Conservation (phyloP, 2,888 invertebrate genomes). For the Strigamia crassipes region DNA sequence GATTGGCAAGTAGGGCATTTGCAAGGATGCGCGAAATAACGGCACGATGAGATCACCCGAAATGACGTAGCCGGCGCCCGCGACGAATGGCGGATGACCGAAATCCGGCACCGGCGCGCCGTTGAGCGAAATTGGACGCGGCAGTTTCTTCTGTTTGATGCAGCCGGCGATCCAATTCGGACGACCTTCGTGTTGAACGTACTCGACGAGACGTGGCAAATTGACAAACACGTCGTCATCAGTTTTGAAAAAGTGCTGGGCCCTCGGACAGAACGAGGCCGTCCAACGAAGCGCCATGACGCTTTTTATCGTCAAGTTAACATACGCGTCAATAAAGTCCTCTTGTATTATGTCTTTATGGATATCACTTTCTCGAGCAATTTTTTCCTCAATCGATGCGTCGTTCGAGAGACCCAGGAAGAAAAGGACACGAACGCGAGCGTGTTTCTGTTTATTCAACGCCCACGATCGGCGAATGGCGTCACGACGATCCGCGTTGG, state of each 20-base stretch:
- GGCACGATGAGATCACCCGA: constrained; percentile 54
- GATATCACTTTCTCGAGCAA: constrained; percentile 69
- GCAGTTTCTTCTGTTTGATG: constrained; percentile 52
- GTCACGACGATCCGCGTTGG: constrained; percentile 67
- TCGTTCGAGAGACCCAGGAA: constrained; percentile 65
- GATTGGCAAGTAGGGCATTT: constrained; percentile 53
- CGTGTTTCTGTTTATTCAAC: constrained; percentile 44
- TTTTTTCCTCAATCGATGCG: constrained; percentile 60
- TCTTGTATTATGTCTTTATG: constrained; percentile 82
- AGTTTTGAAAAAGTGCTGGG: constrained; percentile 49
- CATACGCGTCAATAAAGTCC: constrained; percentile 79
- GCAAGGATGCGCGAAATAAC: constrained; percentile 54
- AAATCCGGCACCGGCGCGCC: constrained; percentile 50
- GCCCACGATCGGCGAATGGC: constrained; percentile 77
- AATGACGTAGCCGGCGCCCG: constrained; percentile 59
- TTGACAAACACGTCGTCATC: constrained; percentile 51
- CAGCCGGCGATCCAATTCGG: constrained; percentile 51
- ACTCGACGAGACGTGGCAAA: constrained; percentile 47
- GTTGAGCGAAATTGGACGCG: constrained; percentile 50
- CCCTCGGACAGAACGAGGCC: constrained; percentile 66
- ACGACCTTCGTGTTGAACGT: constrained; percentile 43
- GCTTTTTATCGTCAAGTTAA: constrained; percentile 83
- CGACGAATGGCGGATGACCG: constrained; percentile 57
- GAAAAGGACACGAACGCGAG: constrained; percentile 61
- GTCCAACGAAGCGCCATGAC: constrained; percentile 84